Base-by-base conservation (phyloP, 1,140 invertebrate species). In the Andricus grossulariae region DNA sequence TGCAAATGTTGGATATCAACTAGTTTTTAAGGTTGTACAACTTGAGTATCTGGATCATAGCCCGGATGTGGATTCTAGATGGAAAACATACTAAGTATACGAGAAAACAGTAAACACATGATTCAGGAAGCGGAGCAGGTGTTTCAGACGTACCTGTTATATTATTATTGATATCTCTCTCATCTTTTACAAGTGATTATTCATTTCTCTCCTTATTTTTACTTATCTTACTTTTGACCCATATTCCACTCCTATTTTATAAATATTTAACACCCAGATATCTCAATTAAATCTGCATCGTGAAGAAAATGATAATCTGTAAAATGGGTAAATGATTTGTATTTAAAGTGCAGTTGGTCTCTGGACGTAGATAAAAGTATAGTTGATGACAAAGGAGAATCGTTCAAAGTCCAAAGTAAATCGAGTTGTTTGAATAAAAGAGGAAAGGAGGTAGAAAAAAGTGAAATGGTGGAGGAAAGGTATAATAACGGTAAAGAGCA, bases 11-110 rank as follows among this genome's bases (percentile, higher is more conserved):
- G 52, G 18, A 39, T 15, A 16, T 66, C 25, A 66, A 66, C 25
- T 32, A 66, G 60, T 39, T 66, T 66, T 66, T 39, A 32, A 66
- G 60, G 60, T 39, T 39, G 16, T n/a, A 39, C 25, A 66, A 66
- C 25, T 45, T 6, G 25, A 66, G 25, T 21, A 66, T 10, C 13
- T 15, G 60, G 21, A 32, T 66, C 10, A 13, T 32, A 32, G 57
- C 13, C 25, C 57, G 57, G 57, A 66, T 66, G 57, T 66, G 21
- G 57, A 66, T 66, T 66, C 57, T 66, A 66, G 57, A 32, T 66
- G 57, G 25, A 2, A 66, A 66, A 32, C 57, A 66, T 15, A 32
- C 21, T 21, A 21, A 13, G 15, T 45, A 39, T 45, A 25, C 39
- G 13, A 45, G 60, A 66, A 66, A 66, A 66, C 32, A 66, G 25